Evolutionary conservation across 2,888 invertebrate genomes (phyloP).

Genomic region (Xestia xanthographa): DNA sequence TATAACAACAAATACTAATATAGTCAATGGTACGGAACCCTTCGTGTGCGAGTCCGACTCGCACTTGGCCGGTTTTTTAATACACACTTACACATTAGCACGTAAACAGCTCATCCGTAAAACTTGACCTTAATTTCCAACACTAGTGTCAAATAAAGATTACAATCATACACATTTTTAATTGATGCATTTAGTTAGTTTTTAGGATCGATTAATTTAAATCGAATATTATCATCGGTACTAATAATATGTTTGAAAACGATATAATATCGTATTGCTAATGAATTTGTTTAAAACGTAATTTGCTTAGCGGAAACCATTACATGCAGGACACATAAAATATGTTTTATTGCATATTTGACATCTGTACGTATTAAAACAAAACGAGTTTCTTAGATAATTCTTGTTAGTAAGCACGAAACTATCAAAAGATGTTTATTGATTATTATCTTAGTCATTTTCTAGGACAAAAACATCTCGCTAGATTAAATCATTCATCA

Average conservation of each 20-base stretch:
- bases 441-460: not conserved
- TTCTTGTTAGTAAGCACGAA: conserved; percentile 19
- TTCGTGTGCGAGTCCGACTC: no score
- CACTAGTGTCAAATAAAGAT: conserved; percentile 20
- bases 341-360: conserved; percentile 74
- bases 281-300: conserved; percentile 75
- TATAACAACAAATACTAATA: no score
- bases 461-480: not conserved
- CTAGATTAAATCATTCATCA: not conserved
- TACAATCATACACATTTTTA: conserved; percentile 15
- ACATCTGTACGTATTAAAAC: conserved; percentile 67
- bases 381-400: conserved; percentile 62
- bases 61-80: no score
- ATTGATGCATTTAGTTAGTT: conserved; percentile 20
- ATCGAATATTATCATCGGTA: conserved; percentile 36
- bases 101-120: not conserved
- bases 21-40: no score
- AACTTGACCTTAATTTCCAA: conserved; percentile 31
- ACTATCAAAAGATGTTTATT: conserved; percentile 7
- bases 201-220: conserved; percentile 28
- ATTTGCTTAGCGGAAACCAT: conserved; percentile 80
- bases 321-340: conserved; percentile 80
- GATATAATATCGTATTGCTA: conserved; percentile 63
- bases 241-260: conserved; percentile 52
- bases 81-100: no score